Evolutionary conservation across 2,888 invertebrate species (phyloP).

Genomic region (Nemotelus pantherinus): DNA sequence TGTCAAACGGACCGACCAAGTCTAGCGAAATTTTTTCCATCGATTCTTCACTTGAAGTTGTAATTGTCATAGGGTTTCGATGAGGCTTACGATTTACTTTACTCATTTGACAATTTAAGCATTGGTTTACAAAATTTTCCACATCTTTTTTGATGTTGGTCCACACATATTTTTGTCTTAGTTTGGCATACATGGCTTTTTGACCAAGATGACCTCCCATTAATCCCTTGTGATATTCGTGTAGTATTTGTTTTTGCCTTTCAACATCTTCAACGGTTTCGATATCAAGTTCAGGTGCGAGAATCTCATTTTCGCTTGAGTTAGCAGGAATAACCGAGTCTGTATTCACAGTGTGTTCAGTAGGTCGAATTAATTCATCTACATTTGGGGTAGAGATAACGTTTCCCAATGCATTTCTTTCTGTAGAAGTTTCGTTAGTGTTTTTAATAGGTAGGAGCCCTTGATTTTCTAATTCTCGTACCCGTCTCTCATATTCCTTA

Average conservation of each 20-base stretch:
- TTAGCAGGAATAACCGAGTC: neutral
- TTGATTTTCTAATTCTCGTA: neutral
- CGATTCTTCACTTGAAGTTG: conserved; percentile 40
- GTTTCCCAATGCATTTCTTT: neutral
- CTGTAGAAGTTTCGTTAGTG: neutral
- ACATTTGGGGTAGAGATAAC: neutral
- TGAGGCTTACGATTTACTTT: conserved; percentile 39
- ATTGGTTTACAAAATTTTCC: conserved; percentile 38
- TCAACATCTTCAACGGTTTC: conserved; percentile 27
- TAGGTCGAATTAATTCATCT: neutral
- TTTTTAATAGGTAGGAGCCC: neutral
- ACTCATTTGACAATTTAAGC: conserved; percentile 39
- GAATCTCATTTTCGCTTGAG: neutral
- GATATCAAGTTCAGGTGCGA: neutral
- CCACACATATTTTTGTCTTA: conserved; percentile 23
- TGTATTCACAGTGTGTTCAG: neutral
- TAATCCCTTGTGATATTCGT: conserved; percentile 29
- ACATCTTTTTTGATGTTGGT: conserved; percentile 39
- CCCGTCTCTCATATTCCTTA: neutral
- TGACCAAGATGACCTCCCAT: conserved; percentile 43
- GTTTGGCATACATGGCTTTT: conserved; percentile 44
- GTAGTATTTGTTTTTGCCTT: conserved; percentile 38
- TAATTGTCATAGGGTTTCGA: conserved; percentile 42
- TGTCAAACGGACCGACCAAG: conserved; percentile 43
- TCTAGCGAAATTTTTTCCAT: conserved; percentile 44